Percentiles rank a stretch among this genome's conserved stretches.
phyloP scores from a whole-genome alignment of 64 coral and sea anemone species.

The Actinia tenebrosa region DNA sequence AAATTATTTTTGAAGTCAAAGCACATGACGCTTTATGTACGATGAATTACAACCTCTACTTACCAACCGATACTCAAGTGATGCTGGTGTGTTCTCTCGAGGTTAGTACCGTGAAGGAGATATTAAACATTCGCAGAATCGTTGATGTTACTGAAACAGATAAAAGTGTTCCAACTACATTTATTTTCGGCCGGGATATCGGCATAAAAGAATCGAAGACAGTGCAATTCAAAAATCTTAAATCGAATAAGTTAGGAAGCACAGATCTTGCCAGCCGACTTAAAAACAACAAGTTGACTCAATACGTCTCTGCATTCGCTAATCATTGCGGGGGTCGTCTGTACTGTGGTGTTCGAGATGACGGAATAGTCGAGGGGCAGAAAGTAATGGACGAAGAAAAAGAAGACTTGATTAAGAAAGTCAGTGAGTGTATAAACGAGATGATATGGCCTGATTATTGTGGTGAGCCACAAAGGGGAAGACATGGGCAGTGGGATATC shows the following conservation, averaged over 20 bases:
- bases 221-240: slow-evolving; percentile 24
- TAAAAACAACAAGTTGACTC: slow-evolving; percentile 5
- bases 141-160: slow-evolving; percentile 18
- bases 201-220: slow-evolving; percentile 10
- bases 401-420: background rate
- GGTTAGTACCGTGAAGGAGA: background rate
- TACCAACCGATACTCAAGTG: slow-evolving; percentile 7
- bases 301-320: slow-evolving; percentile 16
- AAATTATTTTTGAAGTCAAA: slow-evolving; percentile 21
- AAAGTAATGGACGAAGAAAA: background rate
- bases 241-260: background rate
- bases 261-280: slow-evolving; percentile 1
- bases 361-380: background rate
- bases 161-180: background rate
- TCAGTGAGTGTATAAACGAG: slow-evolving; percentile 9
- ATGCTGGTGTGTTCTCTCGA: background rate
- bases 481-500: slow-evolving; percentile 7
- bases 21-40: background rate
- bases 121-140: background rate
- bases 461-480: background rate
- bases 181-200: background rate
- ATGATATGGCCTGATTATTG: slow-evolving; percentile 25
- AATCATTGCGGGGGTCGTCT: slow-evolving; percentile 18
- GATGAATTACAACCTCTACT: slow-evolving; percentile 25
- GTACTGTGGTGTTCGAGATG: background rate